Evolutionary conservation across 2,888 invertebrate species (phyloP), one percentile per base, ranked within the genome.

Genomic region (Lamellibrachia columna): DNA sequence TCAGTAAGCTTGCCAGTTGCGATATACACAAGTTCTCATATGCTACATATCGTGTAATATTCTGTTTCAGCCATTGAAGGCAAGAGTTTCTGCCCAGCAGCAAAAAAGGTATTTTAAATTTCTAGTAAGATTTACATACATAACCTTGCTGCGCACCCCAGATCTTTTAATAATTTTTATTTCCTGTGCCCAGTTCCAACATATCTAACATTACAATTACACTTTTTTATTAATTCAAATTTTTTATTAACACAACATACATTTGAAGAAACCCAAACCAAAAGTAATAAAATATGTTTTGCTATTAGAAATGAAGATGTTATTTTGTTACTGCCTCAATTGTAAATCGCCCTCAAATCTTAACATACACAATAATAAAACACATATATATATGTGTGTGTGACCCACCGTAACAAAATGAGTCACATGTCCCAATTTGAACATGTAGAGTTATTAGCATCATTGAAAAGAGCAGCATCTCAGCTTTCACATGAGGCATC

Each of bases 31-130:
- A 22, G 15, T 75, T 22, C 75, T 75, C 75, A 75, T 75, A 75
- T 11, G n/a, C 75, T 60, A 60, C 22, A 75, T 75, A n/a, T 22
- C n/a, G n/a, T 3, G 4, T 91, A 8, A 53, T 75, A n/a, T 28
- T 93, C 92, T 90, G 93, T 95, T 95, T 90, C 95, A 96, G 96
- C 99, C 11, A 98, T 99, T 95, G 98, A 98, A 96, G 98, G 99
- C 92, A 98, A 98, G 93, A 98, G 98, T 96, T 99, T 99, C 96
- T 99, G 98, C 96, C 98, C 98, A 95, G 98, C 99, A 90, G 98
- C 99, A 92, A 98, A 97, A 95, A 98, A 98, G 97, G 99, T 98
- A 97, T 97, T 97, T 58, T 28, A 55, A 3, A 55, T 92, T 52
- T 53, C 11, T 15, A 92, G 52, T 53, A 55, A 53, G 53, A 40